Percentiles rank a stretch among this genome's conserved stretches.
These are phyloP conservation scores for Sylvia atricapilla DNA, from an alignment of 2,113 vertebrate species.

Conservation along the genomic window DNA sequence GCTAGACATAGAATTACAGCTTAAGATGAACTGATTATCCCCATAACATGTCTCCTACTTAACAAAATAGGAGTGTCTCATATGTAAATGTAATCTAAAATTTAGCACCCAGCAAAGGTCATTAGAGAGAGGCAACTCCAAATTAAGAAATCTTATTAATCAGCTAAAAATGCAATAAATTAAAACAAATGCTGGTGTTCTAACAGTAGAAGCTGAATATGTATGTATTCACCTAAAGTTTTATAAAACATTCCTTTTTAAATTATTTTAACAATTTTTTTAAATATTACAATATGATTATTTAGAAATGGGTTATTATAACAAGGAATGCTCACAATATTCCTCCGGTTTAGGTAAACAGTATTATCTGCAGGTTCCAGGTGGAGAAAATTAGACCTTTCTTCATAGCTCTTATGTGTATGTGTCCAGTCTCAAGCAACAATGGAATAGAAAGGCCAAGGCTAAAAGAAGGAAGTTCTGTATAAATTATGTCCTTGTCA, in stretches of 20 bases:
- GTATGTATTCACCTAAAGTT: background rate
- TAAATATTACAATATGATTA: background rate
- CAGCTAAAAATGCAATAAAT: background rate
- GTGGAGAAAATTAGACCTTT: background rate
- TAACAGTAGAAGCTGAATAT: background rate
- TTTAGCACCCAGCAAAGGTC: background rate
- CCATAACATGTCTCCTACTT: constrained; percentile 40
- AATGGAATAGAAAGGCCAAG: background rate
- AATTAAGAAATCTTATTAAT: background rate
- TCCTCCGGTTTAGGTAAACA: background rate
- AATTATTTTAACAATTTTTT: background rate
- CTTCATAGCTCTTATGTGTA: background rate
- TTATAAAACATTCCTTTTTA: background rate
- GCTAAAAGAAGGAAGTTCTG: background rate
- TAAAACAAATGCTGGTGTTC: background rate
- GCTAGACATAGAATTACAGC: constrained; percentile 59
- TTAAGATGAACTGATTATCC: constrained; percentile 62
- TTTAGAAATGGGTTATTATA: background rate
- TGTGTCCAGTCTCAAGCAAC: background rate
- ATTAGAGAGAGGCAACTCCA: background rate
- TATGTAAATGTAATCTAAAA: constrained; percentile 56
- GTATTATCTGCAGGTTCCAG: background rate
- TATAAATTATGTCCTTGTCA: background rate
- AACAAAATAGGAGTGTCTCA: constrained; percentile 48
- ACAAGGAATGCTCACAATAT: background rate